Conservation (phyloP, 2,797 vertebrate species). For the Nannoperca obscura region DNA sequence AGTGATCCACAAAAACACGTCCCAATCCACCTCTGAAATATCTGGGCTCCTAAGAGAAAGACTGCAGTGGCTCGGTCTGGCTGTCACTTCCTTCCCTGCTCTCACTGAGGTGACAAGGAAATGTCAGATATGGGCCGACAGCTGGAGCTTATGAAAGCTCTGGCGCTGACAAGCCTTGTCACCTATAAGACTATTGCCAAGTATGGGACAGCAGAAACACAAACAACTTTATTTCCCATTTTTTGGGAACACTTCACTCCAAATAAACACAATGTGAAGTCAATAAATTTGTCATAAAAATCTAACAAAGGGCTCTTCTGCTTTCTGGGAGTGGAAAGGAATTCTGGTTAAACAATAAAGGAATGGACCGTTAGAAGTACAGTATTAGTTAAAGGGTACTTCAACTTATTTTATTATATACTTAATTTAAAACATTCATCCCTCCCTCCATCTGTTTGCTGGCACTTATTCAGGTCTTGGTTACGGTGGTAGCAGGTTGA, state of each 20-base stretch:
- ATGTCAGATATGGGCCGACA: slow-evolving; percentile 62
- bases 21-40: slow-evolving; percentile 26
- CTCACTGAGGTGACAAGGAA: slow-evolving; percentile 58
- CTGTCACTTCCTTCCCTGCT: slow-evolving; percentile 53
- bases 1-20: slow-evolving; percentile 43
- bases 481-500: neutral
- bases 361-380: slow-evolving; percentile 8
- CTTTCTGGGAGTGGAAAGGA: slow-evolving; percentile 3
- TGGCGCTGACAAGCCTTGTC: slow-evolving; percentile 51
- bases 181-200: slow-evolving; percentile 51
- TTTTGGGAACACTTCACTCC: slow-evolving; percentile 18
- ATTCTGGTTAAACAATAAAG: slow-evolving; percentile 10
- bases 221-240: slow-evolving; percentile 19
- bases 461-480: neutral
- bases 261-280: slow-evolving; percentile 24
- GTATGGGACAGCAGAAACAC: slow-evolving; percentile 39
- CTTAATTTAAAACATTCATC: neutral
- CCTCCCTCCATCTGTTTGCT: neutral
- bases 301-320: neutral
- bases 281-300: slow-evolving; percentile 20
- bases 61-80: slow-evolving; percentile 2
- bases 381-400: neutral
- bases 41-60: slow-evolving; percentile 39
- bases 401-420: too few relatives aligned
- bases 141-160: slow-evolving; percentile 57